Evolutionary conservation across 2,113 vertebrate genomes (phyloP).

Genomic region (Gymnocephalus cernua): DNA sequence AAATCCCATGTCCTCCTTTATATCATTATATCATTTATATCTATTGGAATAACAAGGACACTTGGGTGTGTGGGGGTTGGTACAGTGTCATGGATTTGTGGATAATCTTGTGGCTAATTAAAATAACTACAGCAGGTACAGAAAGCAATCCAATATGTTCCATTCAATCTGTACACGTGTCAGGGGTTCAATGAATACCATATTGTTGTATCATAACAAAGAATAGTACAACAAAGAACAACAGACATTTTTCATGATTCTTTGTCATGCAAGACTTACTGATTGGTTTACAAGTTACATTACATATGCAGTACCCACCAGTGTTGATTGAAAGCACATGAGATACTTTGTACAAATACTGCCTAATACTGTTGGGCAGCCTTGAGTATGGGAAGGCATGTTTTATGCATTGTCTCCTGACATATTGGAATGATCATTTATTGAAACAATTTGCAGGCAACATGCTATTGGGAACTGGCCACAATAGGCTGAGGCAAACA

Average conservation of each 20-base stretch:
- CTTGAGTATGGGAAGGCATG: neutral
- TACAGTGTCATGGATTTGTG: neutral
- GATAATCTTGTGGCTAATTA: neutral
- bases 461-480: constrained; percentile 11
- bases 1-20: too few species aligned
- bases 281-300: neutral
- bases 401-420: constrained; percentile 15
- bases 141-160: neutral
- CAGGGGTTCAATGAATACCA: too few species aligned
- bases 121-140: neutral
- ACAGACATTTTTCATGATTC: neutral
- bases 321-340: constrained; percentile 11
- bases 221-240: too few species aligned
- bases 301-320: neutral
- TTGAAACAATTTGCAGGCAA: constrained; percentile 39
- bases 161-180: neutral
- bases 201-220: too few species aligned
- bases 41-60: too few species aligned
- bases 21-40: too few species aligned
- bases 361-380: neutral
- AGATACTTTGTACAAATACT: too few species aligned
- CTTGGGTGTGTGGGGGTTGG: too few species aligned
- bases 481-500: constrained; percentile 42
- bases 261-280: neutral
- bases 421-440: constrained; percentile 55